Conservation (phyloP, 2,888 invertebrate genomes). For the Noctua fimbriata region DNA sequence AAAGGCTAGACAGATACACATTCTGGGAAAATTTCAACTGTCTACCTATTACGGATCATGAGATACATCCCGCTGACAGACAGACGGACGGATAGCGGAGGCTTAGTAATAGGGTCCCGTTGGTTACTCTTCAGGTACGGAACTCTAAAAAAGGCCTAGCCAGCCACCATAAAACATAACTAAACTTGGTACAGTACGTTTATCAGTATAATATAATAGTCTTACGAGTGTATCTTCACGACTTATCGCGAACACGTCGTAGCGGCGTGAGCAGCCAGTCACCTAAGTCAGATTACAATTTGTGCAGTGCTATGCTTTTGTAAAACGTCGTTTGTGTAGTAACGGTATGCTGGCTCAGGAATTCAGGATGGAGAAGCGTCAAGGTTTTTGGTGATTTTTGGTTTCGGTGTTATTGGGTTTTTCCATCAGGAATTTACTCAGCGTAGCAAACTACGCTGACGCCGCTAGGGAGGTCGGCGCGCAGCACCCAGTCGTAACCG, state of each 20-base stretch:
- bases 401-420: neutral
- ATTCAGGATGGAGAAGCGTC: conserved; percentile 10
- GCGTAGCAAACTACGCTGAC: too few relatives aligned
- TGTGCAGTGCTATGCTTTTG: conserved; percentile 32
- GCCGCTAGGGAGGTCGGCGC: too few relatives aligned
- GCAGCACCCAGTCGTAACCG: too few relatives aligned
- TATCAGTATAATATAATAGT: conserved; percentile 58
- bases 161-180: conserved; percentile 15
- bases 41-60: too few relatives aligned
- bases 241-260: conserved; percentile 79
- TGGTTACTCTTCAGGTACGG: too few relatives aligned
- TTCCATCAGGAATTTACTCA: neutral
- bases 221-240: conserved; percentile 74
- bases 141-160: too few relatives aligned
- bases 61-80: too few relatives aligned
- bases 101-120: too few relatives aligned
- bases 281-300: conserved; percentile 66
- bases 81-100: too few relatives aligned
- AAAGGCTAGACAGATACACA: too few relatives aligned
- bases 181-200: neutral
- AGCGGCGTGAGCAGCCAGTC: conserved; percentile 70
- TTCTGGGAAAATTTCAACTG: too few relatives aligned
- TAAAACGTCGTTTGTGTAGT: neutral
- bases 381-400: neutral
- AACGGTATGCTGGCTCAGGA: conserved; percentile 22